Evolutionary conservation across 1,140 invertebrate species (phyloP), one percentile per base, ranked within the genome.

Genomic region (Eriocheir sinensis): DNA sequence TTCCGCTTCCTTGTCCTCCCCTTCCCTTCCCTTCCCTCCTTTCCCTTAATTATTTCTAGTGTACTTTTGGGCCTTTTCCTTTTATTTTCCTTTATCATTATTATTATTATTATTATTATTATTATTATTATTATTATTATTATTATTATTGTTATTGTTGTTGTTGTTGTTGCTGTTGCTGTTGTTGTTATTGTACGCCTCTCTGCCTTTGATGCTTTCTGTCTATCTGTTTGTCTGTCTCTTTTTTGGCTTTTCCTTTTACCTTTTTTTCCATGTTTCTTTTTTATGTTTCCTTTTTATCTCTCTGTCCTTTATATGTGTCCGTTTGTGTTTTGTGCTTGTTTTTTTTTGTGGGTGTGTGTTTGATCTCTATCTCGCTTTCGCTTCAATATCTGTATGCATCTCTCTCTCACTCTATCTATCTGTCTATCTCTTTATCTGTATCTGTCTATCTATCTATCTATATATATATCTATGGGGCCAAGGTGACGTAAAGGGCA

Each of bases 321-420:
- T 60, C 27, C 27, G 17, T 60, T 60, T 60, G 17, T 60, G 4
- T 60, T 60, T 60, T 60, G 27, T 60, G 17, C 27, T 60, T 60
- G 17, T 60, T 60, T 60, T 8, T 60, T 27, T 60, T 48, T 4
- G 44, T 4, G 44, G 44, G 53, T 60, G 27, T 60, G 27, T 27
- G 60, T 72, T 2, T 72, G 17, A n/a, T 72, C 8, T 0, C n/a
- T 72, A 21, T 21, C 21, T 9, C 27, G 53, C 27, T 6, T 60
- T 60, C 27, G 17, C 27, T 60, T 60, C 2, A 2, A 15, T 60
- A 21, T 60, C 27, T 60, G n/a, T 8, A 48, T 48, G 44, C 15
- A 48, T 72, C 60, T 72, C 60, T 72, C 60, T 72, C 60, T 72
- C 60, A n/a, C 60, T 72, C 60, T 72, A 21, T 72, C 60, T 72